Base-by-base conservation (phyloP, 2,888 invertebrate genomes). In the Ichneumon xanthorius region DNA sequence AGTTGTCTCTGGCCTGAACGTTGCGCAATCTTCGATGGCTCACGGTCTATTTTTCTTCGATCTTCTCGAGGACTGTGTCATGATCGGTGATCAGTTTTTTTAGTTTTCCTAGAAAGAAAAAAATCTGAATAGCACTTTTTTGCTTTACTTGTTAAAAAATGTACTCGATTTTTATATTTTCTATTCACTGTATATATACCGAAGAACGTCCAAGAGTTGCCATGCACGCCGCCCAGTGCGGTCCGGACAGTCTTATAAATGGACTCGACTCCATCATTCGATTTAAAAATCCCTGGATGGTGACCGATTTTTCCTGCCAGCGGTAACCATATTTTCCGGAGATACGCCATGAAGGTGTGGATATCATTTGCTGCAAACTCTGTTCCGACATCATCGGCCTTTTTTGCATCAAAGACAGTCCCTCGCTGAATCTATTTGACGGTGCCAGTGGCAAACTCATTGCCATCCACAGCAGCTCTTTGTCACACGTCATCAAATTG, bases 381-480 rank as follows among this genome's bases (percentile, higher is more conserved):
- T 22, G 5, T 26, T 58, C 26, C 58, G 26, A 58, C 26, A 9
- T 9, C 26, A 26, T 58, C 58, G 7, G 53, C 53, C 19, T 19
- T 55, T 19, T 2, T 26, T 58, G 58, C 26, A 55, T 55, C 6
- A 55, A 7, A 5, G n/a, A 19, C 7, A 65, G 22, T 16, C 67
- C 67, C 6, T 65, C 67, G 2, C 16, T n/a, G 67, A 65, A 65
- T 16, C 6, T 3, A 4, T 2, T 65, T 16, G 67, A 33, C 4
- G 67, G 67, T 7, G 67, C 67, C 2, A 65, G n/a, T 9, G 67
- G 67, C 26, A 65, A 19, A 16, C 37, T 37, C 67, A 65, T 65
- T n/a, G 67, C 67, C 67, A 65, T 65, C 53, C 53, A 55, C 53
- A 55, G 22, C 53, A 55, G 19, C n/a, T 55, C 19, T n/a, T 55